These are phyloP conservation scores for Neomorphus geoffroyi DNA, from an alignment of 2,797 vertebrate genomes.

Conservation along the genomic window DNA sequence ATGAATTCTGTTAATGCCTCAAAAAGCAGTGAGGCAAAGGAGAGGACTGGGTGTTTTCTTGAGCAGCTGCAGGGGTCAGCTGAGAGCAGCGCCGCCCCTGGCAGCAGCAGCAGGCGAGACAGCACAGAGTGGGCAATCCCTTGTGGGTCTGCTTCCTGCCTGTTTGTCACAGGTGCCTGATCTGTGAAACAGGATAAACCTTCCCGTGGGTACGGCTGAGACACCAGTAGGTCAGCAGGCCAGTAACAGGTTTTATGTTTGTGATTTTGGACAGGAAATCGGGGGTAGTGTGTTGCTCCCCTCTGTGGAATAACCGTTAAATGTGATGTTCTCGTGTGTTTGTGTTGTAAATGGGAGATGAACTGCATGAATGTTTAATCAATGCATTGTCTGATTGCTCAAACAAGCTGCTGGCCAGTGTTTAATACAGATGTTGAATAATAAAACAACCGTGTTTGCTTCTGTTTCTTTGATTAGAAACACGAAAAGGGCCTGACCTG, in stretches of 20 bases:
- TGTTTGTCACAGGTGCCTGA: fast-evolving
- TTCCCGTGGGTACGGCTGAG: not conserved
- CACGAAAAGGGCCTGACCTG: not conserved
- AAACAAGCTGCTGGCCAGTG: not conserved
- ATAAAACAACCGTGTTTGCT: not conserved
- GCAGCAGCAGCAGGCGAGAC: not conserved
- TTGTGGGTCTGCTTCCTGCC: not conserved
- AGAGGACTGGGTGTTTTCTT: not conserved
- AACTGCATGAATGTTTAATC: not conserved
- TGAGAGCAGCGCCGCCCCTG: not conserved
- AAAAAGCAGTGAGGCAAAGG: not conserved
- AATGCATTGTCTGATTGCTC: not conserved
- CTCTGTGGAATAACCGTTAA: not conserved
- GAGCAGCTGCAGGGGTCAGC: not conserved
- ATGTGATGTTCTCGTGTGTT: fast-evolving
- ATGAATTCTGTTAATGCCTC: not conserved
- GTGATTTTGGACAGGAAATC: too few relatives aligned
- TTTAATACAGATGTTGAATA: not conserved
- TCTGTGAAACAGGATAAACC: not conserved
- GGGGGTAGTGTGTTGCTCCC: not conserved
- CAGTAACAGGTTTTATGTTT: not conserved
- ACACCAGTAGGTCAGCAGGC: fast-evolving
- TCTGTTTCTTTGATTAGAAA: not conserved
- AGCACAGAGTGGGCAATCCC: too few relatives aligned
- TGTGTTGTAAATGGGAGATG: not conserved